These are phyloP conservation scores for Lampropteryx suffumata DNA, from an alignment of 2,888 invertebrate genomes.

Conservation along the genomic window DNA sequence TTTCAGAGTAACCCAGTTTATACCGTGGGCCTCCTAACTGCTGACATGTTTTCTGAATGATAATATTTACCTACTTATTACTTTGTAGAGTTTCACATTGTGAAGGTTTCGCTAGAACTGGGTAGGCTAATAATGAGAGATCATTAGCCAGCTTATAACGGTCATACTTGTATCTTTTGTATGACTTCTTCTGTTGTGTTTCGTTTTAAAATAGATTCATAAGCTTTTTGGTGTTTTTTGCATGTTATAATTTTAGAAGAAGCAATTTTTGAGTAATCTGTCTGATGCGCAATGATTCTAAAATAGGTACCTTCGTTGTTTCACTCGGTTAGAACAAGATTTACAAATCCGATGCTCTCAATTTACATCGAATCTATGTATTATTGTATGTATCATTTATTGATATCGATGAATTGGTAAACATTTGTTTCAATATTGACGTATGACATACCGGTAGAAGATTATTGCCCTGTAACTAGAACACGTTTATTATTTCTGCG, in stretches of 20 bases:
- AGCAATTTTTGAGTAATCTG: too few relatives aligned
- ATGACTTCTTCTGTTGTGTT: constrained; percentile 3
- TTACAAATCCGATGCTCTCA: too few relatives aligned
- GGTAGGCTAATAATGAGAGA: constrained; percentile 10
- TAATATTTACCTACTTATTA: not conserved
- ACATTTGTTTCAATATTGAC: constrained; percentile 8
- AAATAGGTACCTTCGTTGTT: too few relatives aligned
- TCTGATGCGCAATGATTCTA: too few relatives aligned
- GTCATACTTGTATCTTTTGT: constrained; percentile 4
- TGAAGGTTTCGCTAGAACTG: constrained; percentile 3
- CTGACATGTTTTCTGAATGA: not conserved
- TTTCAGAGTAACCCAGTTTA: not conserved
- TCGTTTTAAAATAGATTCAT: too few relatives aligned
- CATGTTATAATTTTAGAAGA: too few relatives aligned
- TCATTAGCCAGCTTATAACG: constrained; percentile 12
- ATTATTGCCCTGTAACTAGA: constrained; percentile 58
- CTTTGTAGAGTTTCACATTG: constrained; percentile 3
- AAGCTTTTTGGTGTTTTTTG: too few relatives aligned
- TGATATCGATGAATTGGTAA: constrained; percentile 5
- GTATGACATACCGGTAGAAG: constrained; percentile 20
- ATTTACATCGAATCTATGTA: too few relatives aligned
- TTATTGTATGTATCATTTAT: not conserved
- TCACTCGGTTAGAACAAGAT: too few relatives aligned
- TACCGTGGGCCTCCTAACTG: not conserved
- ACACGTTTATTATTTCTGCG: constrained; percentile 42